Evolutionary conservation across 2,113 vertebrate species (phyloP), one percentile per base, ranked within the genome.

Genomic region (Larimichthys crocea): DNA sequence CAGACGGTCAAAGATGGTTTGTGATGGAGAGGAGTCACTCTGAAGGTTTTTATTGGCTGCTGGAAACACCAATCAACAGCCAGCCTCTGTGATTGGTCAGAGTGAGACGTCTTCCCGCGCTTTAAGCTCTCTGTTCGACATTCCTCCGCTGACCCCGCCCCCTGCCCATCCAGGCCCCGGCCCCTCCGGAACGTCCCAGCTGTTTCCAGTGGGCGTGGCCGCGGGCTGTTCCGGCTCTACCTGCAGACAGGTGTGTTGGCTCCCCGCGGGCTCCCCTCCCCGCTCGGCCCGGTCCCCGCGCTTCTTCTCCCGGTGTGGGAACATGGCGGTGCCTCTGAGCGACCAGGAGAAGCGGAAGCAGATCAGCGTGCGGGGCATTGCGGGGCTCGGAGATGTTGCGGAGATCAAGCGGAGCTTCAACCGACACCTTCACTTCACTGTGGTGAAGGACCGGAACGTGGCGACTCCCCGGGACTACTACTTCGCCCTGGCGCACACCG

Each of bases 321-420:
- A 14, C 85, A 98, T 98, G 97, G 94, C 97, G 67, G n/a, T n/a
- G n/a, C n/a, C n/a, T n/a, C n/a, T n/a, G n/a, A n/a, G n/a, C n/a
- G n/a, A n/a, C n/a, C n/a, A n/a, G n/a, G n/a, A n/a, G 88, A 97
- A 97, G 91, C 95, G 96, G 24, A 97, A 97, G 89, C 97, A 99
- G 92, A 99, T 98, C 95, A 98, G 97, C 90, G 96, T 99, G 89
- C 93, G 97, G 19, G 97, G 97, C 0, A 97, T 98, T 31, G 97
- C 95, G 62, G 97, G 96, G 0, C 95, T 96, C 48, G 97, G 98
- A 92, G 97, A 94, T 64, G 97, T 98, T 46, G 93, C 96, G 0
- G n/a, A n/a, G n/a, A n/a, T n/a, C n/a, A n/a, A n/a, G n/a, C n/a
- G n/a, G n/a, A n/a, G n/a, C n/a, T n/a, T n/a, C n/a, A n/a, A n/a